A percentile compares a stretch with the other conserved stretches of the same genome.
Evolutionary conservation across 23 tunicate genomes (phyloP).

Genomic region (Ciona savignyi): DNA sequence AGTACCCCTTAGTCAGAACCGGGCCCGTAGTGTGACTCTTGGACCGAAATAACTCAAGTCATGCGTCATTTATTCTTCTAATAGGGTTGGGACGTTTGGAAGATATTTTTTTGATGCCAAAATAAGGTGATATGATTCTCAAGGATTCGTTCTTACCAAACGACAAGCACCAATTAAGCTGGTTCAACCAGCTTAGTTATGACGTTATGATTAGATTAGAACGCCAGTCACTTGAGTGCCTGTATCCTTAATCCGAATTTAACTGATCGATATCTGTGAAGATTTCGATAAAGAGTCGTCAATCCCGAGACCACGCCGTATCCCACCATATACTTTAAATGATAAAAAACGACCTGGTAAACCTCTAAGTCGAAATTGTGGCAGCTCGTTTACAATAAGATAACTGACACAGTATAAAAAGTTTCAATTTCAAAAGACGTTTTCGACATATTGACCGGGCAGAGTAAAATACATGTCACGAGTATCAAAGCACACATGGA

Average conservation of each 20-base stretch:
- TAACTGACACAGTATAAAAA: no score
- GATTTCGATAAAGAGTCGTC: not conserved
- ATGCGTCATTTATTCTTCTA: not conserved
- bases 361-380: no score
- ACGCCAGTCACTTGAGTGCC: not conserved
- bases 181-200: not conserved
- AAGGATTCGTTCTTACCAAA: no score
- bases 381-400: no score
- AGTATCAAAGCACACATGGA: no score
- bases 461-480: no score
- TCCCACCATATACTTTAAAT: no score
- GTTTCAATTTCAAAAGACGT: no score
- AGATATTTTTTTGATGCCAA: not conserved
- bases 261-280: not conserved
- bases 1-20: not conserved
- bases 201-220: not conserved
- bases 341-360: no score
- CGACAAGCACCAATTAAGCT: not conserved
- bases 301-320: not conserved
- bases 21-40: not conserved
- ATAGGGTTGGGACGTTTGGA: not conserved
- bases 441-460: no score
- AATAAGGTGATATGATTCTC: no score
- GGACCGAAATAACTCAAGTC: not conserved
- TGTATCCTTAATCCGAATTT: not conserved